These are phyloP conservation scores for Azorinus chamasolen DNA, from an alignment of 2,888 invertebrate species.

Conservation along the genomic window DNA sequence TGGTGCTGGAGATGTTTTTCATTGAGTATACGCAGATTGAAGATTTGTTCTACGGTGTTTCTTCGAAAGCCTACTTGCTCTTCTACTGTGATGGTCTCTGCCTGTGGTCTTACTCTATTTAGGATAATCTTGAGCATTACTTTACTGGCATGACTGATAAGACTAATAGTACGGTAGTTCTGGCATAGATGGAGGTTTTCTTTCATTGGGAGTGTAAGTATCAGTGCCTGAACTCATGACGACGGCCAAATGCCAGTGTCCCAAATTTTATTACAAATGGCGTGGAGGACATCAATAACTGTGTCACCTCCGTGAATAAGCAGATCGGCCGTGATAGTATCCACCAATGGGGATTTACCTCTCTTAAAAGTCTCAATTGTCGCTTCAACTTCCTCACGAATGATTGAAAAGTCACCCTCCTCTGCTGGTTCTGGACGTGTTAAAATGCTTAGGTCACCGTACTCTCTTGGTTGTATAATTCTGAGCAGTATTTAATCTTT, in stretches of 20 bases:
- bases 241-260: conserved; percentile 10
- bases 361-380: conserved; percentile 44
- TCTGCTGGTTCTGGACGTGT: conserved; percentile 21
- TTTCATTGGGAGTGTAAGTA: conserved; percentile 14
- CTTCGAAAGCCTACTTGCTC: conserved; percentile 43
- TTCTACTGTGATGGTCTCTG: conserved; percentile 36
- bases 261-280: conserved; percentile 18
- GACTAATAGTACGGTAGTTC: conserved; percentile 41
- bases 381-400: conserved; percentile 29
- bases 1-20: conserved; percentile 16
- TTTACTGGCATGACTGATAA: conserved; percentile 49
- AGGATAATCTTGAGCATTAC: conserved; percentile 36
- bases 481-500: neutral
- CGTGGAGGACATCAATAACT: neutral
- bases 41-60: conserved; percentile 32
- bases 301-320: conserved; percentile 21
- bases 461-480: conserved; percentile 5
- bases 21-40: no score
- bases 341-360: conserved; percentile 42
- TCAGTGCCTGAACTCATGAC: conserved; percentile 9
- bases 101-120: neutral
- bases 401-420: conserved; percentile 22
- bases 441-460: conserved; percentile 28
- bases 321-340: conserved; percentile 45
- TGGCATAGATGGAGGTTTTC: conserved; percentile 32